Conservation (phyloP, 2,888 invertebrate species). For the Corbicula japonica region DNA sequence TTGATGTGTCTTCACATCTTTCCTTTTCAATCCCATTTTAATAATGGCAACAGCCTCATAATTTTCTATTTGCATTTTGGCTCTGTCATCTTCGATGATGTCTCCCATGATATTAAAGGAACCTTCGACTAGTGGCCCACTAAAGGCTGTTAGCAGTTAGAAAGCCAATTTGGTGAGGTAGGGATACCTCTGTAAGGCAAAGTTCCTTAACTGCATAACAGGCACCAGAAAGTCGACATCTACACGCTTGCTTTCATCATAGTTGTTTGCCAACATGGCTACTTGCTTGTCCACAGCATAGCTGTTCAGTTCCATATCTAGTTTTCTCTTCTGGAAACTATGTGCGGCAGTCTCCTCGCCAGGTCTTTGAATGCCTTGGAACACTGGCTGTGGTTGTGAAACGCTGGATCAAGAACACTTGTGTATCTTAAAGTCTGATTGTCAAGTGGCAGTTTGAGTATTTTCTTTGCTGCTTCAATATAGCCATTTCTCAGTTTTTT, state of each 20-base stretch:
- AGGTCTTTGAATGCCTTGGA: not conserved
- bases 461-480: no score
- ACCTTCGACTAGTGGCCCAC: constrained; percentile 29
- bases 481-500: constrained; percentile 15
- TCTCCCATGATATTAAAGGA: constrained; percentile 32
- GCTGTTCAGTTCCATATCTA: not conserved
- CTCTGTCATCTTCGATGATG: constrained; percentile 33
- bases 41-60: constrained; percentile 24
- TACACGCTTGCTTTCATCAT: not conserved
- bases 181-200: constrained; percentile 6
- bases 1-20: no score
- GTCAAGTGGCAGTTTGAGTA: no score
- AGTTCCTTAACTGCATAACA: not conserved
- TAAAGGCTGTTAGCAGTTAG: constrained; percentile 15
- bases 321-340: not conserved
- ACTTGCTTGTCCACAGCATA: constrained; percentile 15
- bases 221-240: constrained; percentile 14
- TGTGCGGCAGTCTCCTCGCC: not conserved
- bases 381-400: constrained; percentile 12
- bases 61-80: constrained; percentile 21
- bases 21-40: constrained; percentile 5
- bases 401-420: not conserved
- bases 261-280: not conserved
- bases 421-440: not conserved
- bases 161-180: not conserved